Conservation (phyloP, 2,113 vertebrate species). For the Cephalopholis sonnerati region DNA sequence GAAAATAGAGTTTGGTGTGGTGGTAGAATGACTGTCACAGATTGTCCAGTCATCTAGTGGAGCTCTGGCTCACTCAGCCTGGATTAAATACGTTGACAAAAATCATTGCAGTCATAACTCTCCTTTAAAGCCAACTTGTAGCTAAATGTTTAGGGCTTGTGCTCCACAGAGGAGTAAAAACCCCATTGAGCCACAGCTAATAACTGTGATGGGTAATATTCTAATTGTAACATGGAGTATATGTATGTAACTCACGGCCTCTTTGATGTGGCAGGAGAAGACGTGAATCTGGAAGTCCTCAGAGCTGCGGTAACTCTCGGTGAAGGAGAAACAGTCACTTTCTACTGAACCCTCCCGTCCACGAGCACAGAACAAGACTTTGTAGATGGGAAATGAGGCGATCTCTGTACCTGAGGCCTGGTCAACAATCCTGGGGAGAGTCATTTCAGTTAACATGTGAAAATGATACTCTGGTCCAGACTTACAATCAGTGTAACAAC, state of each 20-base stretch:
- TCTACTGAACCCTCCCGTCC: constrained; percentile 91
- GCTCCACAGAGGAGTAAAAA: background rate
- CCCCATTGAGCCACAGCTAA: background rate
- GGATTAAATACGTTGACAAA: background rate
- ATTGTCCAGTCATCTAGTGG: background rate
- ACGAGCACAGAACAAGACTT: constrained; percentile 96
- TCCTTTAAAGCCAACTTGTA: background rate
- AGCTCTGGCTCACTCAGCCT: background rate
- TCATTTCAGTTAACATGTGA: background rate
- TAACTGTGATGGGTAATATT: too few species aligned
- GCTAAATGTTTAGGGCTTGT: too few species aligned
- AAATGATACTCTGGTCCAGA: background rate
- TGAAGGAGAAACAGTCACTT: constrained; percentile 96
- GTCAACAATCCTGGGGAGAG: constrained; percentile 89
- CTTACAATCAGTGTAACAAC: background rate
- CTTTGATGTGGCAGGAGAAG: constrained; percentile 98
- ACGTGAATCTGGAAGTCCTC: constrained; percentile 99
- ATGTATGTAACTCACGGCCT: constrained; percentile 90
- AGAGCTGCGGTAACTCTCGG: constrained; percentile 94
- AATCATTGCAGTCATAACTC: background rate
- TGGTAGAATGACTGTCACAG: background rate
- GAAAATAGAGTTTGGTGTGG: too few species aligned
- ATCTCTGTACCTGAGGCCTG: constrained; percentile 90
- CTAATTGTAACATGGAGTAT: background rate
- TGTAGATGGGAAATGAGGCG: constrained; percentile 96